These are phyloP conservation scores for Synanceia verrucosa DNA, from an alignment of 2,797 vertebrate species.

Conservation along the genomic window DNA sequence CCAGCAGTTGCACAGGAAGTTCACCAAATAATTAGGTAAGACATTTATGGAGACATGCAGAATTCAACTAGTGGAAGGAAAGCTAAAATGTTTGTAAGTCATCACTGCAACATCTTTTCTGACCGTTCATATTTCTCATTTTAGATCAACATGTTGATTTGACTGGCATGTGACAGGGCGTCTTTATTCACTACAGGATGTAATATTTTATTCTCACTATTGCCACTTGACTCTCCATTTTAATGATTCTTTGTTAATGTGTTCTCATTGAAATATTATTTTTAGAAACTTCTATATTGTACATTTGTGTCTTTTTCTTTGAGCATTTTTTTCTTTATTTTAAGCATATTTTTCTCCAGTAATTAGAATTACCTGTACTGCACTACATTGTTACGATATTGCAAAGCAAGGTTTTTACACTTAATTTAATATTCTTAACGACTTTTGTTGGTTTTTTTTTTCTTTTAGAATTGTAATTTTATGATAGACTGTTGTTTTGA, in stretches of 20 bases:
- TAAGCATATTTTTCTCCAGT: background rate
- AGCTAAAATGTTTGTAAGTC: background rate
- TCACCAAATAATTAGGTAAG: constrained; percentile 37
- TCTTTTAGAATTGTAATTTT: constrained; percentile 22
- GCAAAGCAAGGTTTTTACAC: background rate
- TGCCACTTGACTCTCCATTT: background rate
- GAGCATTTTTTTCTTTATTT: background rate
- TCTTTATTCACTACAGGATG: background rate
- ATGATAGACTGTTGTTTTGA: too few species aligned
- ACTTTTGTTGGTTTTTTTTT: too few species aligned
- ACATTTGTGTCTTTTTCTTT: background rate
- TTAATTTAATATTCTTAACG: constrained; percentile 16
- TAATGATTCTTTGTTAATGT: background rate
- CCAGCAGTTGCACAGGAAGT: constrained; percentile 4
- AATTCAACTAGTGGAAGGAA: background rate
- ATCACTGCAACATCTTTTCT: background rate
- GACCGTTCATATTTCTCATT: constrained; percentile 18
- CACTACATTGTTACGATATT: background rate
- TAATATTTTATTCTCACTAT: constrained; percentile 5
- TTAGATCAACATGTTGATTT: constrained; percentile 32
- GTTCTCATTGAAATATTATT: background rate
- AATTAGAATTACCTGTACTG: background rate
- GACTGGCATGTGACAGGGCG: constrained; percentile 12
- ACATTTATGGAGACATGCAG: background rate
- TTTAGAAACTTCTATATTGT: background rate